phyloP scores from a whole-genome alignment of 2,113 vertebrate species.

The Hydropotes inermis region DNA sequence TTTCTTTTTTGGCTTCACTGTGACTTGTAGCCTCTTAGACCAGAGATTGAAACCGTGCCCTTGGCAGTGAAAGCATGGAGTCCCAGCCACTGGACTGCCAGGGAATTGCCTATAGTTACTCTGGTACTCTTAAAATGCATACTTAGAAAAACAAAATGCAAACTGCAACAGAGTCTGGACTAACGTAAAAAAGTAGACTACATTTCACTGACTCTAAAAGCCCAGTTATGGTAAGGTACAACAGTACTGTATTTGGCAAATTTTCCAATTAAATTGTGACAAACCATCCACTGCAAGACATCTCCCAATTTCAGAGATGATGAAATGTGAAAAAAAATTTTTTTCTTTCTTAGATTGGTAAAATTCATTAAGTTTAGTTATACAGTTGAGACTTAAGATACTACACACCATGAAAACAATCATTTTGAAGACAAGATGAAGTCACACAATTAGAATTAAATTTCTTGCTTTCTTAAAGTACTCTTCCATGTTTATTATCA shows the following conservation, averaged over 20 bases:
- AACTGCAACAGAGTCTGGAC: neutral
- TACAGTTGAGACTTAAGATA: neutral
- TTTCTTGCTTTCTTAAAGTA: neutral
- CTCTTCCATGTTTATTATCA: neutral
- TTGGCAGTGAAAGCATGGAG: neutral
- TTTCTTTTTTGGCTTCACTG: neutral
- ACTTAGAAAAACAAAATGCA: conserved; percentile 36
- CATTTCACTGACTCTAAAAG: conserved; percentile 10
- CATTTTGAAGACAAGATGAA: conserved; percentile 22
- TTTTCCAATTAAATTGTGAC: neutral
- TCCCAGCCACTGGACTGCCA: neutral
- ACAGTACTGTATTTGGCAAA: conserved; percentile 17
- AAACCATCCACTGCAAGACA: neutral
- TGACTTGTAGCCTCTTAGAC: neutral
- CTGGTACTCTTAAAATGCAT: neutral
- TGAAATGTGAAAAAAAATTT: neutral
- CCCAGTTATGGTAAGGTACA: neutral
- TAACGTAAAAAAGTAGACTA: neutral
- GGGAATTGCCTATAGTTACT: neutral
- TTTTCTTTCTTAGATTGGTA: conserved; percentile 4
- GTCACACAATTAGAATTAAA: neutral
- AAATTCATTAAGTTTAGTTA: conserved; percentile 22
- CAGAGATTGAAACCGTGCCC: neutral
- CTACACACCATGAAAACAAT: neutral
- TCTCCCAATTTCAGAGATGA: neutral